Conservation (phyloP, 1,140 invertebrate genomes). For the Caenorhabditis inopinata region DNA sequence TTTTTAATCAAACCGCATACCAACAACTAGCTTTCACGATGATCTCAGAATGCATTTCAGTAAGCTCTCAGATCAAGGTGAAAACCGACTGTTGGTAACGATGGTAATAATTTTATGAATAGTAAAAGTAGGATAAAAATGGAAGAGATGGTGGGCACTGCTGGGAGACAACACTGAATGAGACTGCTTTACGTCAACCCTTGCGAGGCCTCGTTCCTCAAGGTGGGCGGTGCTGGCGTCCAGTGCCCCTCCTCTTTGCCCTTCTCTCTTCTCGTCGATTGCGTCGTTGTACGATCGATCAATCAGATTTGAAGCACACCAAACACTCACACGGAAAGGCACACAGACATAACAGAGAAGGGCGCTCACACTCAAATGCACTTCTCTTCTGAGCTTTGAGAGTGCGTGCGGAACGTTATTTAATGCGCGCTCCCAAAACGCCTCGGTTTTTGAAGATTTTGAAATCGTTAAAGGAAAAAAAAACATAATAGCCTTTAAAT, state of each 20-base stretch:
- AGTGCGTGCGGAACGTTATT: too few relatives aligned
- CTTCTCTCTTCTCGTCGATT: conserved; percentile 1
- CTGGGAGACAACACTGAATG: neutral
- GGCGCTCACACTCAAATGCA: conserved; percentile 8
- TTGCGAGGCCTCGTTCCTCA: neutral
- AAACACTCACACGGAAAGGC: neutral
- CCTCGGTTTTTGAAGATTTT: too few relatives aligned
- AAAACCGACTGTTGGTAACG: conserved; percentile 36
- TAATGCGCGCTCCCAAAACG: too few relatives aligned
- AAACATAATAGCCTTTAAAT: too few relatives aligned
- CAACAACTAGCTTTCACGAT: conserved; percentile 47
- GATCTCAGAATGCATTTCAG: conserved; percentile 42
- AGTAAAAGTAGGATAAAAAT: neutral
- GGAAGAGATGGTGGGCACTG: neutral
- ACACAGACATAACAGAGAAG: neutral
- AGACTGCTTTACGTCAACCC: conserved; percentile 11
- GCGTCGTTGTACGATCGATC: conserved; percentile 15
- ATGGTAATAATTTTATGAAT: neutral
- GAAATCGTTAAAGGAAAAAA: too few relatives aligned
- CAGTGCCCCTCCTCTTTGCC: neutral
- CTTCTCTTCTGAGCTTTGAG: neutral
- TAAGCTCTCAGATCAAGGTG: conserved; percentile 29
- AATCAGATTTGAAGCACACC: conserved; percentile 18
- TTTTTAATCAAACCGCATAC: too few relatives aligned
- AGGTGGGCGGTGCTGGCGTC: conserved; percentile 18